Base-by-base conservation (phyloP, 2,113 vertebrate genomes). In the Phaethon lepturus region DNA sequence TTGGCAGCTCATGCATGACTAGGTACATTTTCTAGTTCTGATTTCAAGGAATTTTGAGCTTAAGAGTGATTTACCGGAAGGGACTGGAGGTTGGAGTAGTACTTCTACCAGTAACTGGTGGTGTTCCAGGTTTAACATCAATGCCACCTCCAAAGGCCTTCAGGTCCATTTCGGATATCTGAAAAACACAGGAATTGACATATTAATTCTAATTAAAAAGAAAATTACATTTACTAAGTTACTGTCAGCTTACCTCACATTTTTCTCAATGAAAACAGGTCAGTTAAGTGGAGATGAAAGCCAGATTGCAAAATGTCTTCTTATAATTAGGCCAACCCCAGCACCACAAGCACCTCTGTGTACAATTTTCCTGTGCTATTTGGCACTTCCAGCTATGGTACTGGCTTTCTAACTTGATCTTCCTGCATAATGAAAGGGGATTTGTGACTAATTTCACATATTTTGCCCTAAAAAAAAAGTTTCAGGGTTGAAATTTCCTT, bases 131-230 rank as follows among this genome's bases (percentile, higher is more conserved):
- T 95, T 99, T 99, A 85, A 99, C 98, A 93, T 99, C 99, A 98
- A 99, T 99, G 82, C 99, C 98, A 91, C 99, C 98, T 94, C 99
- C 99, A 93, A 99, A 99, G 52, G 99, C 98, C 95, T 99, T 99
- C 86, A 99, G 97, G 82, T 99, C 99, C 98, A 99, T 99, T 98
- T 99, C 99, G 19, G 98, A 98, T 98, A 99, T 99, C 99, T 99
- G 98, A 96, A 96, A 91, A 92, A 93, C 69, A 94, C 17, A 72
- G 23, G 31, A 76, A 44, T 4, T 64, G 90, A 58, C 16, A 64
- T 1, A 25, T 73, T 63, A 94, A 68, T 66, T 90, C 63, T 68
- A 38, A 73, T 66, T 58, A 2, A 72, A 88, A 79, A 13, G 68
- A 63, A 88, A 53, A n/a, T 55, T 13, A 60, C 1, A 29, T 69